Evolutionary conservation across 1,140 invertebrate genomes (phyloP), one percentile per base, ranked within the genome.

Genomic region (Chironomus tepperi): DNA sequence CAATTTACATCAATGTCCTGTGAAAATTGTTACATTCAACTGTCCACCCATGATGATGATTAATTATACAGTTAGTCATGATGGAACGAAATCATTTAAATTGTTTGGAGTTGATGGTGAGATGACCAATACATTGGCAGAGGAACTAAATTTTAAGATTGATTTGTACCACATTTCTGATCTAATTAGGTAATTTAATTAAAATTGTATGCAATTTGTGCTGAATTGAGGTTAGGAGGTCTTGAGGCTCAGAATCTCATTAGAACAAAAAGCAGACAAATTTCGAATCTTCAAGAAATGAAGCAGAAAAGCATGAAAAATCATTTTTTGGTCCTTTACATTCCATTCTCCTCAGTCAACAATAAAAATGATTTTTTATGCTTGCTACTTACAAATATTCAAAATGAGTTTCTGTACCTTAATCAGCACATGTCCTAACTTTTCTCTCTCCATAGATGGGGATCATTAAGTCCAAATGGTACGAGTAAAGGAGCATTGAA

Each of bases 41-140:
- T n/a, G n/a, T 70, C 65, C 65, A 19, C 65, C 65, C 9, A 70
- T 70, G 65, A 70, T 70, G 65, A 70, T 70, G 65, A 70, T 70
- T 18, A 7, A 70, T 2, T 70, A 70, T 18, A 10, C 19, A 21
- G 18, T 18, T 19, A 16, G n/a, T 57, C 1, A 57, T n/a, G n/a
- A 57, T 7, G n/a, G 10, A 57, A 1, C 1, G 5, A 34, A 57
- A n/a, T 57, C 65, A 70, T 70, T 19, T 70, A 3, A 70, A 16
- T 70, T 70, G 12, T 70, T 0, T 70, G 16, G 65, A 19, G 19
- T 21, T 70, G 18, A 70, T 21, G 18, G 65, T 8, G 16, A 19
- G 10, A 70, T 70, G 18, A 19, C 18, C 6, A 18, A 16, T 19
- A 10, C 65, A 70, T 10, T 70, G 6, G 16, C 65, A 19, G 9